These are phyloP conservation scores for Busarellus nigricollis DNA, from an alignment of 2,797 vertebrate species.

Conservation along the genomic window DNA sequence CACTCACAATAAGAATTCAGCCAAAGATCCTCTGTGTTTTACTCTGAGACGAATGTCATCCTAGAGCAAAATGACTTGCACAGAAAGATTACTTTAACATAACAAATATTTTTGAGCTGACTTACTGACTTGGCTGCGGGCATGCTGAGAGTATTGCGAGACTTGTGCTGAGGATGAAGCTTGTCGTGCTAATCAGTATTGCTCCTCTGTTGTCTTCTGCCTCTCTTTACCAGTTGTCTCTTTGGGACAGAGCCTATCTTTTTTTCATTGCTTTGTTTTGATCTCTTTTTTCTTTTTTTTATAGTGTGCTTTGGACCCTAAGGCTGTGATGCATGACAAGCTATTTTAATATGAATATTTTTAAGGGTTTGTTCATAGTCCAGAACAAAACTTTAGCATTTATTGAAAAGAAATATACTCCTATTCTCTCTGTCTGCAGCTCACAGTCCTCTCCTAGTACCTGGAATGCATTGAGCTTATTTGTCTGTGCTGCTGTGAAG, in stretches of 20 bases:
- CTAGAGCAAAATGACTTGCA: not conserved
- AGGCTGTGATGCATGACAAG: not conserved
- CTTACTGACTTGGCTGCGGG: not conserved
- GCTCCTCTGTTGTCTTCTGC: not conserved
- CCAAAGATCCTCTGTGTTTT: slow-evolving; percentile 1
- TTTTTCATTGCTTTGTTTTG: not conserved
- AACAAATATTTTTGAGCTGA: slow-evolving; percentile 17
- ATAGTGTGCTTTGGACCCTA: not conserved
- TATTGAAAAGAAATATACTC: not conserved
- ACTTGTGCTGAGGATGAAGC: not conserved
- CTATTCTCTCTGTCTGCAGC: not conserved
- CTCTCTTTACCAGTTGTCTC: not conserved
- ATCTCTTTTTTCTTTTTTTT: not conserved
- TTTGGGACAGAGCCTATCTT: not conserved
- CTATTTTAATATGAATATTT: not conserved
- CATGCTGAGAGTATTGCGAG: not conserved
- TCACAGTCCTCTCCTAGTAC: not conserved
- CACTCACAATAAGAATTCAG: slow-evolving; percentile 2
- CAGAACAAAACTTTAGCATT: not conserved
- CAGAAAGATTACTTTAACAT: slow-evolving; percentile 7
- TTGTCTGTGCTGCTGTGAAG: not conserved
- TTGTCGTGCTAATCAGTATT: not conserved
- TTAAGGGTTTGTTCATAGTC: not conserved
- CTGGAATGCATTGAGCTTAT: not conserved
- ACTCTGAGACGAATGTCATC: not conserved